These are phyloP conservation scores for Phrixothrix hirtus DNA, from an alignment of 2,888 invertebrate genomes.

Conservation along the genomic window DNA sequence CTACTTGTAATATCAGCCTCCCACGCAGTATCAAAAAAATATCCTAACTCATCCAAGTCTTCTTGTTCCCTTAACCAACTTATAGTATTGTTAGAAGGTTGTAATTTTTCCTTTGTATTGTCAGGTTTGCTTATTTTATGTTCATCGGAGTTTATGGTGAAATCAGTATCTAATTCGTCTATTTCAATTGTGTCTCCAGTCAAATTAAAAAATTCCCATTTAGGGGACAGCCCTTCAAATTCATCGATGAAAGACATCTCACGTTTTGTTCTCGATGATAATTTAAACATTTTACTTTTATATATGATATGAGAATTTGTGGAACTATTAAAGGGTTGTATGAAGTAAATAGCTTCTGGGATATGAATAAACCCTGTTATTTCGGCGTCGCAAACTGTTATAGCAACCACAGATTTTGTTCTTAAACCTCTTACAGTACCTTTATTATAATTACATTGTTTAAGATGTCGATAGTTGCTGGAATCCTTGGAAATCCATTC, in stretches of 20 bases:
- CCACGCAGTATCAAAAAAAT: constrained; percentile 57
- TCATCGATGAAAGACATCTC: constrained; percentile 2
- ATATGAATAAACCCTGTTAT: constrained; percentile 45
- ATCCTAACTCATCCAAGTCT: constrained; percentile 54
- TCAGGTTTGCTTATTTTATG: constrained; percentile 17
- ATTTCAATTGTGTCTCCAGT: constrained; percentile 58
- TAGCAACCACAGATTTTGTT: constrained; percentile 41
- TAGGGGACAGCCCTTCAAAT: constrained; percentile 4
- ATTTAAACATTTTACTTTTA: constrained; percentile 19
- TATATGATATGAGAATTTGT: constrained; percentile 16
- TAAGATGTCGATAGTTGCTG: constrained; percentile 23
- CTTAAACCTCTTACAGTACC: constrained; percentile 44
- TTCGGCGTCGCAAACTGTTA: constrained; percentile 44
- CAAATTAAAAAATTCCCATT: constrained; percentile 53
- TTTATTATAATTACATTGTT: constrained; percentile 44
- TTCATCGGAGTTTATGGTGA: constrained; percentile 15
- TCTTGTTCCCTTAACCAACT: constrained; percentile 43
- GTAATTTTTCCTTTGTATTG: constrained; percentile 13
- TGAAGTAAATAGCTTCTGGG: constrained; percentile 41
- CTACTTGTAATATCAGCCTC: constrained; percentile 40
- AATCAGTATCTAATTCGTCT: constrained; percentile 39
- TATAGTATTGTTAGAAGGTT: constrained; percentile 10
- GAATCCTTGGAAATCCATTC: constrained; percentile 42
- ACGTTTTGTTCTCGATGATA: constrained; percentile 5
- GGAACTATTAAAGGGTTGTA: constrained; percentile 42